These are phyloP conservation scores for Cactoblastis cactorum DNA, from an alignment of 2,888 invertebrate genomes.

Conservation along the genomic window DNA sequence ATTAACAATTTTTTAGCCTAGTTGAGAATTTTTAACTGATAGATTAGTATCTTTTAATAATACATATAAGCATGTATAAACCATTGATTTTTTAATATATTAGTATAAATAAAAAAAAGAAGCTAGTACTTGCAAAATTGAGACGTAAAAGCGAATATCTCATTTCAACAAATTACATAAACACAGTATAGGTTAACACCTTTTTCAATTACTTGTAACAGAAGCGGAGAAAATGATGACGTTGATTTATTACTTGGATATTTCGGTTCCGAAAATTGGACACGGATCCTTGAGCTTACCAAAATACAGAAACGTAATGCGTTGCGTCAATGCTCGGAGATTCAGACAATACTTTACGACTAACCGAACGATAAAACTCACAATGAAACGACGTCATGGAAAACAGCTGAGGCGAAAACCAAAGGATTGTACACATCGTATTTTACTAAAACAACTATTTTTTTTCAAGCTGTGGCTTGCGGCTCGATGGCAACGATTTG, in stretches of 20 bases:
- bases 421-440: conserved; percentile 11
- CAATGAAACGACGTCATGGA: conserved; percentile 46
- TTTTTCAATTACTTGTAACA: neutral
- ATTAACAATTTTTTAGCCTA: too few relatives aligned
- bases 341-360: conserved; percentile 52
- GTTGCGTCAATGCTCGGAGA: conserved; percentile 26
- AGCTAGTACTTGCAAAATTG: too few relatives aligned
- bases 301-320: conserved; percentile 19
- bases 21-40: too few relatives aligned
- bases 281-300: conserved; percentile 11
- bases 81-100: too few relatives aligned
- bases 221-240: neutral
- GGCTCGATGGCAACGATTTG: too few relatives aligned
- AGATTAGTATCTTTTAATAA: too few relatives aligned
- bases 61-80: neutral
- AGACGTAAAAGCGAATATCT: too few relatives aligned
- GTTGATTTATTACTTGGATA: neutral
- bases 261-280: neutral
- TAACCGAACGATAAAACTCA: conserved; percentile 47
- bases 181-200: neutral
- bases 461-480: neutral
- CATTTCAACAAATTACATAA: too few relatives aligned
- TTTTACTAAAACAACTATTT: neutral
- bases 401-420: conserved; percentile 45
- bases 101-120: too few relatives aligned